phyloP scores from a whole-genome alignment of 2,888 invertebrate genomes.

The Smittia sp. region DNA sequence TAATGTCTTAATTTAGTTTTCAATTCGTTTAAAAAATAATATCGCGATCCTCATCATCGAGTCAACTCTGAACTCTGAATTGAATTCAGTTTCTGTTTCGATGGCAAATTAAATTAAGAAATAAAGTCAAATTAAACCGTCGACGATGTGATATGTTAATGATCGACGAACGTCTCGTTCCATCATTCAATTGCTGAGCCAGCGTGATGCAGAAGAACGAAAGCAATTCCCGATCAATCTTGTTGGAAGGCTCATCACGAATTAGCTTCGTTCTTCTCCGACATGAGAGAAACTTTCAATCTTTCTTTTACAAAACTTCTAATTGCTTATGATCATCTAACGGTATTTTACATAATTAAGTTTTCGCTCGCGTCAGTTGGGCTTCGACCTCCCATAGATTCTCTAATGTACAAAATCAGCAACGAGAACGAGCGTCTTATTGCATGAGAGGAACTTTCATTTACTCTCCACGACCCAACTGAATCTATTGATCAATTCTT shows the following conservation, averaged over 20 bases:
- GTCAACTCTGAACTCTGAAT: neutral
- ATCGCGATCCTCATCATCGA: neutral
- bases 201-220: neutral
- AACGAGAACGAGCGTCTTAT: neutral
- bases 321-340: constrained; percentile 5
- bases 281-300: neutral
- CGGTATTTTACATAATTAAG: neutral
- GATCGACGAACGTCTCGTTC: neutral
- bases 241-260: neutral
- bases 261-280: neutral
- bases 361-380: neutral
- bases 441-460: neutral
- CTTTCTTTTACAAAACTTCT: neutral
- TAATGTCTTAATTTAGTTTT: no score
- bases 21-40: neutral
- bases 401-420: no score
- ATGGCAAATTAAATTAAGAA: constrained; percentile 1
- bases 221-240: no score
- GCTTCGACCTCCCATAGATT: neutral
- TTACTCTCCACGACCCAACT: neutral
- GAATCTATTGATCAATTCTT: neutral
- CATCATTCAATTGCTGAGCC: neutral
- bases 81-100: neutral
- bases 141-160: neutral
- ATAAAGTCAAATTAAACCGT: neutral